Base-by-base conservation (phyloP, 2,888 invertebrate genomes). In the Euplexia lucipara region DNA sequence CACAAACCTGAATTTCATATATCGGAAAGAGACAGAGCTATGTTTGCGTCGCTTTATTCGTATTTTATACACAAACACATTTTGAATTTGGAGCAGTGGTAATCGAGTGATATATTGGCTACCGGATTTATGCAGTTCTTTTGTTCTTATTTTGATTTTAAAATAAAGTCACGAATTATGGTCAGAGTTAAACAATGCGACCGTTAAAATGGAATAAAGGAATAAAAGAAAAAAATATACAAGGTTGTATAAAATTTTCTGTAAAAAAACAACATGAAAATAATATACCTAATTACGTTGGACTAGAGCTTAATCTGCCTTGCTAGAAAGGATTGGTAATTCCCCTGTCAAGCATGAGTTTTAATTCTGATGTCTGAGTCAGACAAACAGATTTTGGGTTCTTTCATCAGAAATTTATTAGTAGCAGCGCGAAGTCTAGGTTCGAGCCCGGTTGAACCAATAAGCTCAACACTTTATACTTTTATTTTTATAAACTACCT, bases 41-140 rank as follows among this genome's bases (percentile, higher is more conserved):
- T 65, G 39, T 76, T 60, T 67, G 45, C 42, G n/a, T 35, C 44
- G 0, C 20, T 47, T 64, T 26, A 66, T 53, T 42, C 53, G 53
- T 61, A 52, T 67, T 61, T 77, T 67, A 71, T 70, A 30, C 45
- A 49, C 61, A 61, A 66, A 79, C 59, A 69, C 59, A 60, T 79
- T 75, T 76, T 71, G 75, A 77, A 83, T 77, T 79, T 66, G 69
- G 65, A 75, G 49, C 69, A 72, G 63, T 70, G 59, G 71, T 70
- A 76, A 81, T 75, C 74, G 74, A 79, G 78, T 79, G 75, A 79
- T 82, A 77, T 72, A 79, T 79, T 74, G 64, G 67, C 51, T 54
- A 54, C 56, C 26, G 41, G 35, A 68, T 71, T 68, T 61, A 67
- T 69, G 69, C 39, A 67, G 69, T 73, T 70, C 59, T 78, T 76